Percentiles rank a stretch among this genome's conserved stretches.
Evolutionary conservation across 1,140 invertebrate genomes (phyloP).

Genomic region (Heliconius eleuchia): DNA sequence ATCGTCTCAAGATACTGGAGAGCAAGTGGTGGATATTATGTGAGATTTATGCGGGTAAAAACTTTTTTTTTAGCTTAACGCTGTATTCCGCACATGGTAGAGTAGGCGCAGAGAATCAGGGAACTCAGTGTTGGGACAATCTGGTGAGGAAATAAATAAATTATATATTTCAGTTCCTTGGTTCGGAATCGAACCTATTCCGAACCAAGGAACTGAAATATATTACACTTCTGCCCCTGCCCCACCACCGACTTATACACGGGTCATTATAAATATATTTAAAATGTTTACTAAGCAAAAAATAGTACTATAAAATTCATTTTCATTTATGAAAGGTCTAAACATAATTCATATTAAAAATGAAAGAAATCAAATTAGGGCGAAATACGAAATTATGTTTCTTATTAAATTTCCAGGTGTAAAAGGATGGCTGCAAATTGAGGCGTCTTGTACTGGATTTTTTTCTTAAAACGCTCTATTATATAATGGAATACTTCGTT

Average conservation of each 20-base stretch:
- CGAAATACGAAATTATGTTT: not conserved
- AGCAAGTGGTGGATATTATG: no score
- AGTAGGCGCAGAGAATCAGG: no score
- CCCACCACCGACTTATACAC: not conserved
- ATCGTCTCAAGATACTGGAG: no score
- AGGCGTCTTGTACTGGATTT: slow-evolving; percentile 2
- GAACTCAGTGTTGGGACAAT: no score
- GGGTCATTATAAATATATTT: not conserved
- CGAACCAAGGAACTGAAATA: no score
- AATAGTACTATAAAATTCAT: not conserved
- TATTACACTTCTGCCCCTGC: no score
- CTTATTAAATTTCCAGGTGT: not conserved
- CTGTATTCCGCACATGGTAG: no score
- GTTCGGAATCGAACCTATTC: no score
- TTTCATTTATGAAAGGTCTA: not conserved
- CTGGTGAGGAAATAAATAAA: no score
- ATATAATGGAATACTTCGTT: not conserved
- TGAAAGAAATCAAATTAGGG: not conserved
- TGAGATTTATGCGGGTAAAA: no score
- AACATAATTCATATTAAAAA: not conserved
- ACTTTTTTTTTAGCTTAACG: no score
- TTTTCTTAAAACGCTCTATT: not conserved
- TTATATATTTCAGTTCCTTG: no score
- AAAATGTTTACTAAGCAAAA: not conserved
- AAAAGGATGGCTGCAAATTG: slow-evolving; percentile 6